Percentiles rank a stretch among this genome's conserved stretches.
These are phyloP conservation scores for Engystomops pustulosus DNA, from an alignment of 2,113 vertebrate genomes.

Conservation along the genomic window DNA sequence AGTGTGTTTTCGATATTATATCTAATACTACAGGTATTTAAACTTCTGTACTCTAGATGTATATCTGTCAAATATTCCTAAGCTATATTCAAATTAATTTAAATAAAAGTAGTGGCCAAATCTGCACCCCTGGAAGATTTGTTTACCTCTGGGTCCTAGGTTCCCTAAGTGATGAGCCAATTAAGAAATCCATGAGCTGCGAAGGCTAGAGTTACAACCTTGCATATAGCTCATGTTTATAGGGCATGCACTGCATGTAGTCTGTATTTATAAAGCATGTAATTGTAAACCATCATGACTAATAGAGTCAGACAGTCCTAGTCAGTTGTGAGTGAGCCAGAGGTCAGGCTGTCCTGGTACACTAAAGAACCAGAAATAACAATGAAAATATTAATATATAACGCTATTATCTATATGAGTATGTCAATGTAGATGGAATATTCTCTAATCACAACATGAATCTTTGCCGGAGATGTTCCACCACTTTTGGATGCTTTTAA, in stretches of 20 bases:
- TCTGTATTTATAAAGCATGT: conserved; percentile 30
- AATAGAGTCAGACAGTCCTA: conserved; percentile 27
- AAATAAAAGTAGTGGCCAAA: neutral
- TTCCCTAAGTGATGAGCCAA: neutral
- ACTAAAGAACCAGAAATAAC: conserved; percentile 1
- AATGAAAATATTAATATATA: conserved; percentile 27
- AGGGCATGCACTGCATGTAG: neutral
- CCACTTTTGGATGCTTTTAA: conserved; percentile 29
- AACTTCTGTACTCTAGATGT: neutral
- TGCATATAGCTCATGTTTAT: conserved; percentile 34
- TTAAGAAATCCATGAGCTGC: neutral
- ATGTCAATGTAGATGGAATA: neutral
- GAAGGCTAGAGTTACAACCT: neutral
- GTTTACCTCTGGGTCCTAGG: neutral
- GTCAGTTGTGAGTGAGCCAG: conserved; percentile 19
- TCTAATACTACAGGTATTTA: neutral
- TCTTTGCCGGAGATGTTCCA: conserved; percentile 15
- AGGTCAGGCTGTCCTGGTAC: conserved; percentile 39
- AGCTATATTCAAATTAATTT: neutral
- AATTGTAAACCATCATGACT: conserved; percentile 37
- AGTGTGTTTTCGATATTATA: neutral
- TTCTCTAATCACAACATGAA: conserved; percentile 37
- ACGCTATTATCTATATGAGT: conserved; percentile 6
- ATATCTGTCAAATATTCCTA: neutral
- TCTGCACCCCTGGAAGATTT: neutral